Evolutionary conservation across 2,113 vertebrate genomes (phyloP).

Genomic region (Miniopterus natalensis): DNA sequence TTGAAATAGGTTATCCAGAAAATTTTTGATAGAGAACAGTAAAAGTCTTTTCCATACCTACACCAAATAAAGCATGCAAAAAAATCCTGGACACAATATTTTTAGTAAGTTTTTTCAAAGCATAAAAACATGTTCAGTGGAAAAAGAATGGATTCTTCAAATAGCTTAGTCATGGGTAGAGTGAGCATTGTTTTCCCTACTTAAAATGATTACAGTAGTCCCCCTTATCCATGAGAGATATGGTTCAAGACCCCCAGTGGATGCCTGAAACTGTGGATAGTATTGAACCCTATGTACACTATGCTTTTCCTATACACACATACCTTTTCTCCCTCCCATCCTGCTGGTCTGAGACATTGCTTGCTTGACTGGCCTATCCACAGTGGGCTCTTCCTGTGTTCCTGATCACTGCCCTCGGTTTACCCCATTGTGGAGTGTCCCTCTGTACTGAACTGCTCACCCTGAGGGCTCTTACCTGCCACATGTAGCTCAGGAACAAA

Average conservation of each 20-base stretch:
- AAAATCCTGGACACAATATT: neutral
- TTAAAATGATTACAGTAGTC: neutral
- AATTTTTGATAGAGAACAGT: neutral
- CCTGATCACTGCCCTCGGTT: no score
- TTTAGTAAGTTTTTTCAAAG: neutral
- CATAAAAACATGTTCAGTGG: neutral
- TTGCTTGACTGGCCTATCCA: accelerated
- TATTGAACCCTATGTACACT: neutral
- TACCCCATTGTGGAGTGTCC: accelerated
- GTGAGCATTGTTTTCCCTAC: neutral
- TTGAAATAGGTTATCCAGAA: neutral
- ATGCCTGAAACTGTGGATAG: neutral
- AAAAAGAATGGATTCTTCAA: neutral
- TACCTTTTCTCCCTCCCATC: neutral
- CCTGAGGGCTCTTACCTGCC: accelerated
- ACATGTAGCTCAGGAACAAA: neutral
- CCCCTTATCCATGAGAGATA: no score
- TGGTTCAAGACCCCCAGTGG: neutral
- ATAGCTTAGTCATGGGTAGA: neutral
- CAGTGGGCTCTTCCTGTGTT: accelerated
- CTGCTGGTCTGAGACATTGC: accelerated
- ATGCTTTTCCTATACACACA: neutral
- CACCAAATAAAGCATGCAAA: neutral
- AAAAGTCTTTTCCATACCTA: neutral
- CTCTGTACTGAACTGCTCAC: accelerated